A percentile compares a stretch with the other conserved stretches of the same genome.
Evolutionary conservation across 2,797 vertebrate species (phyloP).

Genomic region (Arrhamphus sclerolepis): DNA sequence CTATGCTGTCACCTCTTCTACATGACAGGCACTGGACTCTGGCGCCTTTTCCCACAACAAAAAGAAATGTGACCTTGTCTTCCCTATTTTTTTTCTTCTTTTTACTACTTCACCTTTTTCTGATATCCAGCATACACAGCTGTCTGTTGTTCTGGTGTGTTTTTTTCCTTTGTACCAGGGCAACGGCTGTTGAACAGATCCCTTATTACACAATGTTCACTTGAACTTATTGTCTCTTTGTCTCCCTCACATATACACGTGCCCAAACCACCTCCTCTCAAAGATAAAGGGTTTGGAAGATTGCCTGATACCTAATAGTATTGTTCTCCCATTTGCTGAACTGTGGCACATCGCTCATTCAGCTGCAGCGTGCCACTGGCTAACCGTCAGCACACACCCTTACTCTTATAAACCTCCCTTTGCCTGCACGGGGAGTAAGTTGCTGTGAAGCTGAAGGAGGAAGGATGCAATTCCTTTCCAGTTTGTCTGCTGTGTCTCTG

Average conservation of each 20-base stretch:
- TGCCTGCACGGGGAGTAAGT: constrained; percentile 67
- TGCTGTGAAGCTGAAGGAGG: constrained; percentile 56
- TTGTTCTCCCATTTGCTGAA: constrained; percentile 63
- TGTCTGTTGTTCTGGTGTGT: constrained; percentile 63
- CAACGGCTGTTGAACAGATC: constrained; percentile 77
- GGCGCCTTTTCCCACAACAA: constrained; percentile 35
- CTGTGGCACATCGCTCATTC: constrained; percentile 73
- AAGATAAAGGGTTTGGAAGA: constrained; percentile 77
- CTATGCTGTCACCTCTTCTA: constrained; percentile 44
- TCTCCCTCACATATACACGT: constrained; percentile 65
- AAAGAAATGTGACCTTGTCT: constrained; percentile 39
- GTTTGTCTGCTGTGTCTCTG: constrained; percentile 53
- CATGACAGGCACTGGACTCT: constrained; percentile 45
- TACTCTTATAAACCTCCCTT: constrained; percentile 77
- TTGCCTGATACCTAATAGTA: constrained; percentile 67
- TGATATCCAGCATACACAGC: constrained; percentile 58
- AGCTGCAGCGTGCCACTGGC: constrained; percentile 71
- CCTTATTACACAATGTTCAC: constrained; percentile 77
- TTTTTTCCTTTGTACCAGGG: constrained; percentile 58
- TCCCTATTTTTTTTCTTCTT: constrained; percentile 34
- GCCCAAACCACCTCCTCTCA: constrained; percentile 71
- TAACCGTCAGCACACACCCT: constrained; percentile 73
- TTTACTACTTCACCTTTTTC: constrained; percentile 38
- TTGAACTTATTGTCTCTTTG: constrained; percentile 67
- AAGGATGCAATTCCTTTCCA: constrained; percentile 76